Conservation (phyloP, 2,797 vertebrate species). For the Malurus splendens region DNA sequence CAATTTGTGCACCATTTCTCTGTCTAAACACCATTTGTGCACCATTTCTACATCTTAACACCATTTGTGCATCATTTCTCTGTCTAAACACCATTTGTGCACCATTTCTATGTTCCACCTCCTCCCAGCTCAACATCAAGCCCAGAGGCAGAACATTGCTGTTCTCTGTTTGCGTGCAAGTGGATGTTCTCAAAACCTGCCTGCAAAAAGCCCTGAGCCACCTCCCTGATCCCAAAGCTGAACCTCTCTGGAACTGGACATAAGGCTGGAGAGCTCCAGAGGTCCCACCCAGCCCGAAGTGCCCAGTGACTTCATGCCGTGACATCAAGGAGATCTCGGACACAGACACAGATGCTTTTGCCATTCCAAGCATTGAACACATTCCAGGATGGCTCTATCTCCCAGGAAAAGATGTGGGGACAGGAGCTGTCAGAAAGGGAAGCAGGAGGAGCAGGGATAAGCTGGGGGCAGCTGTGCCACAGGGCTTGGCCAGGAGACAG, state of each 20-base stretch:
- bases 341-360: fast-evolving
- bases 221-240: not conserved
- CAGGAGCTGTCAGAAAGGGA: not conserved
- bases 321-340: not conserved
- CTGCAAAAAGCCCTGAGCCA: not conserved
- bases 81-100: not conserved
- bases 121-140: not conserved
- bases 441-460: not conserved
- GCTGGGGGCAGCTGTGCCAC: not conserved
- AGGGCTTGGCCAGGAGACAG: not conserved
- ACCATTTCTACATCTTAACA: not conserved
- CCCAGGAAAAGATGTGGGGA: not conserved
- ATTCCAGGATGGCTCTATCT: not conserved
- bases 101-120: not conserved
- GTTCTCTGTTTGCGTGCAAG: not conserved
- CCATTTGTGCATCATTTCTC: not conserved
- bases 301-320: not conserved
- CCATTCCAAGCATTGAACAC: not conserved
- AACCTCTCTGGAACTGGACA: not conserved
- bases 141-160: not conserved
- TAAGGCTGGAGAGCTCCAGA: not conserved
- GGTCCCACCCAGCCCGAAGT: not conserved
- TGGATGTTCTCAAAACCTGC: not conserved
- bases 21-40: not conserved
- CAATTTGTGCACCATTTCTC: no score